Base-by-base conservation (phyloP, 1,140 invertebrate species). In the Papilio helenus region DNA sequence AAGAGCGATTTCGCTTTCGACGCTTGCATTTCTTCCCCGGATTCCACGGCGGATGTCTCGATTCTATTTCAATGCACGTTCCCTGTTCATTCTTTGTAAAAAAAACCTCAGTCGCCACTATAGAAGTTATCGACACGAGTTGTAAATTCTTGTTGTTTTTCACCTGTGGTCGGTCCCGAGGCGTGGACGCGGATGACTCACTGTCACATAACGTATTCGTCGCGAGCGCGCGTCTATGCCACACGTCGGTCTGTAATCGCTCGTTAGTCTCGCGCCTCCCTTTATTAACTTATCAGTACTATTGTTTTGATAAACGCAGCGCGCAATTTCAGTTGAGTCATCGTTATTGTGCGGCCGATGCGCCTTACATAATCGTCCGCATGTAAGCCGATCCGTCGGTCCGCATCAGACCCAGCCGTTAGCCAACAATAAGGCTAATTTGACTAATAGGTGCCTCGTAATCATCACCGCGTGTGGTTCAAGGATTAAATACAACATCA, bases 281-380 rank as follows among this genome's bases (percentile, higher is more conserved):
- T 92, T 92, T 92, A 94, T 94, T 92, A 94, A 93, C 90, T 94
- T 94, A 94, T 94, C 92, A 93, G 92, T 92, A 91, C 90, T 90
- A 94, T 94, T 94, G 93, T 94, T 93, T 94, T 94, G 90, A 94
- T 94, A 94, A 92, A 92, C 91, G 89, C 88, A 84, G 83, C 81
- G 81, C 84, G 88, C 90, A 91, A 93, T 92, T 92, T 92, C 83
- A 89, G 92, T 84, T 94, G 93, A 94, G 86, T 94, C 93, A 94
- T 90, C 86, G 88, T 68, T 86, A 93, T 93, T 93, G 92, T 93
- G 82, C 84, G 83, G 87, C 88, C 87, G 88, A 90, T 89, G 83
- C 87, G 81, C 79, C 83, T 74, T 81, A 87, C 86, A 90, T 93
- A 93, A 94, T 94, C 90, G 93, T 90, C 86, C 83, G 87, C 80